phyloP scores from a whole-genome alignment of 2,113 vertebrate genomes.

The Rhagologus leucostigma region DNA sequence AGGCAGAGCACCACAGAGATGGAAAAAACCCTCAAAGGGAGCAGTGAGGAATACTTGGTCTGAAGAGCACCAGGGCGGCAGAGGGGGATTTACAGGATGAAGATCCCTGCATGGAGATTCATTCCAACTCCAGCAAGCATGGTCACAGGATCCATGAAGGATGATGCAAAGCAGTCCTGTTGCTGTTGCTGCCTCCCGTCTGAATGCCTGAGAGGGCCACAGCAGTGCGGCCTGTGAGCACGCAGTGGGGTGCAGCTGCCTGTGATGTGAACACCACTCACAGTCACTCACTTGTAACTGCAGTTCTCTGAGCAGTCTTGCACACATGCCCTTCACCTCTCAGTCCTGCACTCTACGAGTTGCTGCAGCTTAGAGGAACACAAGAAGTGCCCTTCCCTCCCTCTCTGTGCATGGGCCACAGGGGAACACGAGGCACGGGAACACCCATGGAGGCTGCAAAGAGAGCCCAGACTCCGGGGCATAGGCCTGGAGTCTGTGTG shows the following conservation, averaged over 20 bases:
- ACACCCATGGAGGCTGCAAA: rapidly evolving
- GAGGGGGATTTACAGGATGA: neutral
- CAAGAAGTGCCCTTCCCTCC: neutral
- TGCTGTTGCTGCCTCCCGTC: neutral
- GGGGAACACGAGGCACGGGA: rapidly evolving
- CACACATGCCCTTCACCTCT: neutral
- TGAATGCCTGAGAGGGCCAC: neutral
- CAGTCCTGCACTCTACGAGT: neutral
- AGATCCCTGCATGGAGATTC: neutral
- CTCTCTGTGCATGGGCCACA: rapidly evolving
- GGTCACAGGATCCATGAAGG: neutral
- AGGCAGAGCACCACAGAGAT: neutral
- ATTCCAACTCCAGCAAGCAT: neutral
- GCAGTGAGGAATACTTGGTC: neutral
- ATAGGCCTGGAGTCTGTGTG: neutral
- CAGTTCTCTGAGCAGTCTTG: neutral
- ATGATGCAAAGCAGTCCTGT: neutral
- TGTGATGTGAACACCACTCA: neutral
- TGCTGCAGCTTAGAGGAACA: neutral
- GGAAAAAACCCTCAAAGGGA: neutral
- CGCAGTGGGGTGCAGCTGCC: neutral
- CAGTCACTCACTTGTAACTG: neutral
- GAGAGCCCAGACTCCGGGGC: neutral
- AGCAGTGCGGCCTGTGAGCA: neutral
- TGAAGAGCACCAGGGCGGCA: neutral